Conservation (phyloP, 1,140 invertebrate species). For the Zaprionus africanus region DNA sequence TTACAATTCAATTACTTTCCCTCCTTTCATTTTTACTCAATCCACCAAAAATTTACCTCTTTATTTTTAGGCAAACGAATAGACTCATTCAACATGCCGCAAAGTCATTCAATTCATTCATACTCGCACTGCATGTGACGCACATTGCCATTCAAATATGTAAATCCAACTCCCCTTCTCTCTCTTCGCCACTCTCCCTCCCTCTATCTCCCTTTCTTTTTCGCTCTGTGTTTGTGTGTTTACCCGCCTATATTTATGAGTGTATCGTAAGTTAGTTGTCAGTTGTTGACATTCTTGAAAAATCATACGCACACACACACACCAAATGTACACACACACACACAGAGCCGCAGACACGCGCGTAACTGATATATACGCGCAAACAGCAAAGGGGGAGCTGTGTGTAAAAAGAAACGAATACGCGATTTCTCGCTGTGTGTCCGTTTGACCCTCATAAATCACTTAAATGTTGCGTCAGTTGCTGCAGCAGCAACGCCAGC, state of each 20-base stretch:
- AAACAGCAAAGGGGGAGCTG: constrained; percentile 9
- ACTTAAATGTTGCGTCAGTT: constrained; percentile 60
- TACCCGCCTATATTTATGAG: constrained; percentile 39
- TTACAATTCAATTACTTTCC: too few species aligned
- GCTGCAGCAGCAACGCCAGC: constrained; percentile 22
- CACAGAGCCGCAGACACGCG: neutral
- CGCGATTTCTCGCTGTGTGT: constrained; percentile 34
- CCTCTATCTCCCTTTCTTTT: neutral
- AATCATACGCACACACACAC: constrained; percentile 51
- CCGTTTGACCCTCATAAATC: constrained; percentile 65
- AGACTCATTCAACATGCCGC: neutral
- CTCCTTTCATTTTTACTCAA: too few species aligned
- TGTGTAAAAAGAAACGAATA: constrained; percentile 27
- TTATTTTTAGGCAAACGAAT: neutral
- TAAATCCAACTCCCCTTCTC: constrained; percentile 4
- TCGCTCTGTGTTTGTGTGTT: constrained; percentile 11
- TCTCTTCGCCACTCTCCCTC: neutral
- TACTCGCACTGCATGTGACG: constrained; percentile 7
- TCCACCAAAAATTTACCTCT: neutral
- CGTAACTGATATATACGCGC: constrained; percentile 33
- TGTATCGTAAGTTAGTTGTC: constrained; percentile 67
- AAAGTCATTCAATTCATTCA: constrained; percentile 23
- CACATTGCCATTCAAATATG: constrained; percentile 24
- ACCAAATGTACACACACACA: constrained; percentile 2
- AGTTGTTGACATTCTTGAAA: constrained; percentile 70